A percentile compares a stretch with the other conserved stretches of the same genome.
Conservation (phyloP, 2,797 vertebrate species). For the Anguilla marmorata region DNA sequence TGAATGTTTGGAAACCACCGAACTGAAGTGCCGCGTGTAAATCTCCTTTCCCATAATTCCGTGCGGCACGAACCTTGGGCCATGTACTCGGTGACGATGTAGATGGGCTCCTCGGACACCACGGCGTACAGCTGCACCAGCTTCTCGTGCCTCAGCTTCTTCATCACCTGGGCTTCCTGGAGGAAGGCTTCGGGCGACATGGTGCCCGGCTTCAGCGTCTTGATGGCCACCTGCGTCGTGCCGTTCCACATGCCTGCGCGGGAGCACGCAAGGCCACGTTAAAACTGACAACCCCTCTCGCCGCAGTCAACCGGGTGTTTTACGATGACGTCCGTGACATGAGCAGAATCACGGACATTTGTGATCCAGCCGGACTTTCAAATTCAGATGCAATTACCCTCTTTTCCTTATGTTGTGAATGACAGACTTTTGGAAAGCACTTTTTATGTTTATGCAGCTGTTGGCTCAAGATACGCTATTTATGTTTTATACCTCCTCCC, state of each 20-base stretch:
- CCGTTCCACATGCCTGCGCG: slow-evolving; percentile 90
- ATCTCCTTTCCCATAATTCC: not conserved
- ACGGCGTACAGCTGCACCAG: slow-evolving; percentile 93
- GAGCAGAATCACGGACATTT: not conserved
- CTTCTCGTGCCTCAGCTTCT: slow-evolving; percentile 94
- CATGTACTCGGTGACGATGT: slow-evolving; percentile 97
- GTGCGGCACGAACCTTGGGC: slow-evolving; percentile 79
- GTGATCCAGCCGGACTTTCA: too few relatives aligned
- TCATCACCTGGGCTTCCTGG: slow-evolving; percentile 98
- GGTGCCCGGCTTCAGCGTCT: slow-evolving; percentile 92
- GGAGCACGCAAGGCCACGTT: not conserved
- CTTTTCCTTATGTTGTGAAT: too few relatives aligned
- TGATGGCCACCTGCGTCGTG: slow-evolving; percentile 91
- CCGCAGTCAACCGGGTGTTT: not conserved
- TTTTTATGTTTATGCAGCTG: too few relatives aligned
- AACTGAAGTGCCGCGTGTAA: not conserved
- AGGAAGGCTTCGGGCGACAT: slow-evolving; percentile 97
- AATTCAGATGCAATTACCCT: too few relatives aligned
- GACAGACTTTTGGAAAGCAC: too few relatives aligned
- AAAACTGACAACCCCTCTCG: not conserved
- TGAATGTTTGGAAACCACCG: not conserved
- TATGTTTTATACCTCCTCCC: not conserved
- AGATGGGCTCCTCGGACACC: slow-evolving; percentile 95
- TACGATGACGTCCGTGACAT: not conserved
- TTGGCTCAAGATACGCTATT: not conserved